A percentile compares a stretch with the other conserved stretches of the same genome.
These are phyloP conservation scores for Colius striatus DNA, from an alignment of 2,113 vertebrate species.

Conservation along the genomic window DNA sequence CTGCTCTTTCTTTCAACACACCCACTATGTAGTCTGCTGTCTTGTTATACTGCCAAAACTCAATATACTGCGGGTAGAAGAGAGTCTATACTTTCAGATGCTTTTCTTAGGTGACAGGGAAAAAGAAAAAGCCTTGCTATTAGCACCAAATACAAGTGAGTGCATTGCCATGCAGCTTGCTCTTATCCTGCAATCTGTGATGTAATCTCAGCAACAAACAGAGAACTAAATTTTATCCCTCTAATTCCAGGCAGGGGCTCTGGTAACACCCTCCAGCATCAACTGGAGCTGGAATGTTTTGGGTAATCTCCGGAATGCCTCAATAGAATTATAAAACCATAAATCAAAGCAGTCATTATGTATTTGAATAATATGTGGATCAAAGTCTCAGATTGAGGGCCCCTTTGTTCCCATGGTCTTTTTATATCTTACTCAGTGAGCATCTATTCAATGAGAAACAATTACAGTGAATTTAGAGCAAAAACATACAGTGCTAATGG, in stretches of 20 bases:
- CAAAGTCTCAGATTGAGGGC: constrained; percentile 63
- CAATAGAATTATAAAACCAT: constrained; percentile 72
- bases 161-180: background rate
- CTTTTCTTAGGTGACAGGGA: constrained; percentile 27
- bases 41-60: constrained; percentile 47
- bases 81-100: constrained; percentile 26
- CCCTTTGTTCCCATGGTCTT: constrained; percentile 65
- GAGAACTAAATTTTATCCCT: constrained; percentile 44
- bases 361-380: constrained; percentile 70
- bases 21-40: constrained; percentile 60
- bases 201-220: constrained; percentile 38
- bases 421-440: constrained; percentile 59
- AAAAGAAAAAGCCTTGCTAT: background rate
- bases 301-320: constrained; percentile 57
- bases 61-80: background rate
- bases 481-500: constrained; percentile 55
- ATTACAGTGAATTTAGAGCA: constrained; percentile 65
- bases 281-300: constrained; percentile 52
- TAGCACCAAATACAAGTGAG: background rate
- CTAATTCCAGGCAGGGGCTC: constrained; percentile 39
- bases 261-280: constrained; percentile 51
- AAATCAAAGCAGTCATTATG: constrained; percentile 70
- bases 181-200: constrained; percentile 40
- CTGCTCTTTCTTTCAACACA: constrained; percentile 64
- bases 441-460: constrained; percentile 62